Percentiles rank a stretch among this genome's conserved stretches.
Evolutionary conservation across 2,797 vertebrate genomes (phyloP).

Genomic region (Myripristis jacobus): DNA sequence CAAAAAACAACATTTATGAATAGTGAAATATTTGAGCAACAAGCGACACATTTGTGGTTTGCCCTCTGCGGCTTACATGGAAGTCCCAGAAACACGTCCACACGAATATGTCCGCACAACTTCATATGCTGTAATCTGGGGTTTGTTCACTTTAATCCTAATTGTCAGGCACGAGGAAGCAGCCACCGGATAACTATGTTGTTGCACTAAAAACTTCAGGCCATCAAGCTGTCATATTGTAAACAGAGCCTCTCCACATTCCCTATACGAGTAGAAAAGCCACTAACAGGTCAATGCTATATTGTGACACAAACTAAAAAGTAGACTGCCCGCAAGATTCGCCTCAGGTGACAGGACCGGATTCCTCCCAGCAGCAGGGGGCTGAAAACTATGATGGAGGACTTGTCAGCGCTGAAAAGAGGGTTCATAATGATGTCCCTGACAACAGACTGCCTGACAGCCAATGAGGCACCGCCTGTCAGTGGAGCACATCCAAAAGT

Average conservation of each 20-base stretch:
- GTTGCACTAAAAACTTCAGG: neutral
- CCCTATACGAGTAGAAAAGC: conserved; percentile 51
- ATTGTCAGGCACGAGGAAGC: conserved; percentile 8
- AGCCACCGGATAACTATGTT: conserved; percentile 30
- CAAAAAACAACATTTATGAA: no score
- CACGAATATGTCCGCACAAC: neutral
- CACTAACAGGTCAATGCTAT: conserved; percentile 69
- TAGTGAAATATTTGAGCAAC: no score
- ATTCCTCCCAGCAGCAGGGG: conserved; percentile 57
- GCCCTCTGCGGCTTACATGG: no score
- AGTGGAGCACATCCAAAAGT: conserved; percentile 51
- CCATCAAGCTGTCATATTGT: conserved; percentile 63
- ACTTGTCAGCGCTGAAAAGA: conserved; percentile 70
- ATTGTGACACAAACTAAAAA: conserved; percentile 60
- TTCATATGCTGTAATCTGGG: neutral
- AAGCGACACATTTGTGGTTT: no score
- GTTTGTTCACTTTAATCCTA: neutral
- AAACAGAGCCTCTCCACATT: conserved; percentile 38
- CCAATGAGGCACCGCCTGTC: conserved; percentile 71
- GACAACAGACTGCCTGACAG: conserved; percentile 73
- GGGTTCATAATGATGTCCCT: conserved; percentile 76
- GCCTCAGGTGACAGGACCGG: conserved; percentile 73
- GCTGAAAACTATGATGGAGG: conserved; percentile 69
- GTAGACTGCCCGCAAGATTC: conserved; percentile 55
- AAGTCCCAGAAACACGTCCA: no score